Conservation (phyloP, 1,140 invertebrate genomes). For the Asbolus verrucosus region DNA sequence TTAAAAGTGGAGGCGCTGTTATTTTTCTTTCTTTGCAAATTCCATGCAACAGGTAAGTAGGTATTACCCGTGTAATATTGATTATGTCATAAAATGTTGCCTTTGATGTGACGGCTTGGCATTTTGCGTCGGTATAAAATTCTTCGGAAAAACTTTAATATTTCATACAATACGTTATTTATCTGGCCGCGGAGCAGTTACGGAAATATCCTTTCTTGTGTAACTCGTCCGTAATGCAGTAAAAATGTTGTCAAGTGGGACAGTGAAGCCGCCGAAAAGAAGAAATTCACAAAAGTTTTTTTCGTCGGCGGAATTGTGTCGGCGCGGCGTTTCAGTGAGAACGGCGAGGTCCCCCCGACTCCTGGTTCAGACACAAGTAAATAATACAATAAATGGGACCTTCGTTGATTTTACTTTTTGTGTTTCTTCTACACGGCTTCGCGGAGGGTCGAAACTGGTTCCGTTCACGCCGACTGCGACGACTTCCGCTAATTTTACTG, state of each 20-base stretch:
- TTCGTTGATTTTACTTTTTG: slow-evolving; percentile 30
- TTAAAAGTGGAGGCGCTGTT: no score
- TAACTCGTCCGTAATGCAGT: background rate
- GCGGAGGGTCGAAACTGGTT: slow-evolving; percentile 33
- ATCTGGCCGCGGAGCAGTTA: background rate
- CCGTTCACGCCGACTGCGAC: slow-evolving; percentile 18
- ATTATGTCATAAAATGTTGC: slow-evolving; percentile 28
- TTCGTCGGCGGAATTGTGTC: slow-evolving; percentile 15
- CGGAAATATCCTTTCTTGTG: background rate
- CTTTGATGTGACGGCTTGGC: background rate
- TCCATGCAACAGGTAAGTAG: slow-evolving; percentile 26
- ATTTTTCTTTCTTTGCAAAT: no score
- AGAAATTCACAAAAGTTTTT: slow-evolving; percentile 9
- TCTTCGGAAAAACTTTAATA: slow-evolving; percentile 8
- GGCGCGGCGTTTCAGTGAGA: no score
- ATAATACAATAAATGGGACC: slow-evolving; percentile 33
- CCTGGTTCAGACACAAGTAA: background rate
- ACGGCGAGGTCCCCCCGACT: background rate
- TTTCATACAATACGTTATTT: background rate
- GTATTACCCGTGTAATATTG: slow-evolving; percentile 11
- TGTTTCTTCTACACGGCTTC: slow-evolving; percentile 8
- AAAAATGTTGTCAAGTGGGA: background rate
- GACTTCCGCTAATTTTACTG: slow-evolving; percentile 28
- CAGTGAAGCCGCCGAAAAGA: no score
- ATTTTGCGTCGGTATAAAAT: slow-evolving; percentile 1